Percentiles rank a stretch among this genome's conserved stretches.
Evolutionary conservation across 2,888 invertebrate species (phyloP).

Genomic region (Pseudoips prasinana): DNA sequence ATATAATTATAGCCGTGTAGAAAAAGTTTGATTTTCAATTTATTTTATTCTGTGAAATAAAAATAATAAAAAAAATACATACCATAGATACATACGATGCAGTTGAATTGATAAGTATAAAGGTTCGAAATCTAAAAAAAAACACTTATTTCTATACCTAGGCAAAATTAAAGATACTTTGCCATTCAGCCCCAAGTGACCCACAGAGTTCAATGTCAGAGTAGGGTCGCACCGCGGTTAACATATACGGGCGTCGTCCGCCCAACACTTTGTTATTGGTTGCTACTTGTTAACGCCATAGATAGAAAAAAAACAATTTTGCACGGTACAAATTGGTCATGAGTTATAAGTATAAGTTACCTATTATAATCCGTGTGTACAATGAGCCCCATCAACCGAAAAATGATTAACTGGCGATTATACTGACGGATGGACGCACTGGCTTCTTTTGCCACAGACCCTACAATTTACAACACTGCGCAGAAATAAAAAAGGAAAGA

Average conservation of each 20-base stretch:
- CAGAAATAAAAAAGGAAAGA: no score
- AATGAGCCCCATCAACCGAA: constrained; percentile 78
- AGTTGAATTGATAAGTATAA: no score
- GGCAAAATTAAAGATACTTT: constrained; percentile 13
- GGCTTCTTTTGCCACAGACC: constrained; percentile 69
- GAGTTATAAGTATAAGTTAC: constrained; percentile 27
- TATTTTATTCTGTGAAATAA: no score
- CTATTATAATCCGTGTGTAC: constrained; percentile 65
- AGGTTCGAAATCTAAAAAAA: background rate
- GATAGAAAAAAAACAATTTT: constrained; percentile 47
- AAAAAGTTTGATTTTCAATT: no score
- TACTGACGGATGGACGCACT: constrained; percentile 75
- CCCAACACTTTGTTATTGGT: constrained; percentile 27
- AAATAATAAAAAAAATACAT: no score
- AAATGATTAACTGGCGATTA: constrained; percentile 81
- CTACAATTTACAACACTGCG: constrained; percentile 30
- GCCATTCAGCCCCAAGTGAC: constrained; percentile 32
- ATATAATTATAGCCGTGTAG: no score
- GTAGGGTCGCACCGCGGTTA: constrained; percentile 54
- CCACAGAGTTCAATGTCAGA: constrained; percentile 73
- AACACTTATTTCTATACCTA: background rate
- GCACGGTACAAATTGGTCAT: constrained; percentile 62
- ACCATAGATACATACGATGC: no score
- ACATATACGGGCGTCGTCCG: constrained; percentile 56
- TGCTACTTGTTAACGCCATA: constrained; percentile 18